phyloP scores from a whole-genome alignment of 2,797 vertebrate species.

The Dicrostonyx torquatus region DNA sequence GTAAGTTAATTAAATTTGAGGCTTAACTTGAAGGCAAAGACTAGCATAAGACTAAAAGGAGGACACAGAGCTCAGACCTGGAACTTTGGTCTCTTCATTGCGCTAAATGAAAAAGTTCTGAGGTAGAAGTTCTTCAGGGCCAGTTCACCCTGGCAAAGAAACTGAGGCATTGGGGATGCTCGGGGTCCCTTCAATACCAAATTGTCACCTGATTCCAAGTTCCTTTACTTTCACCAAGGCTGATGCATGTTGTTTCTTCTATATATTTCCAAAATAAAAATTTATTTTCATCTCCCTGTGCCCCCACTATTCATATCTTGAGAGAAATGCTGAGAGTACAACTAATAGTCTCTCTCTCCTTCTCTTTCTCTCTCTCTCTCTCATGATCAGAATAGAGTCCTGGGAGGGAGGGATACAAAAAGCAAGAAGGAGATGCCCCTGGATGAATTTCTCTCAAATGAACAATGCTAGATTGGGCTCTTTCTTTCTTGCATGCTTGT shows the following conservation, averaged over 20 bases:
- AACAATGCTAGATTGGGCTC: background rate
- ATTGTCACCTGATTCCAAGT: background rate
- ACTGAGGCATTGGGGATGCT: background rate
- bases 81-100: background rate
- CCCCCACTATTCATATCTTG: background rate
- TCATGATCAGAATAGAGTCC: background rate
- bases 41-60: background rate
- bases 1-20: background rate
- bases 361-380: background rate
- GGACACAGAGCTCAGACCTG: background rate
- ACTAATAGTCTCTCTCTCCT: background rate
- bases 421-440: background rate
- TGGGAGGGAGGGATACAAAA: constrained; percentile 8
- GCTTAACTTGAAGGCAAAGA: background rate
- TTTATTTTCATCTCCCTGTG: background rate
- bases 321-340: background rate
- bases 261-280: background rate
- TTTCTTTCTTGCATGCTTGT: constrained; percentile 31
- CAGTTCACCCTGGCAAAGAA: background rate
- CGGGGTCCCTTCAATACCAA: background rate
- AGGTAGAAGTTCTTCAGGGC: background rate
- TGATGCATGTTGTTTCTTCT: background rate
- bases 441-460: constrained; percentile 10
- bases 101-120: background rate
- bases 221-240: background rate